Evolutionary conservation across 2,888 invertebrate genomes (phyloP).

Genomic region (Hirtodrosophila confusa): DNA sequence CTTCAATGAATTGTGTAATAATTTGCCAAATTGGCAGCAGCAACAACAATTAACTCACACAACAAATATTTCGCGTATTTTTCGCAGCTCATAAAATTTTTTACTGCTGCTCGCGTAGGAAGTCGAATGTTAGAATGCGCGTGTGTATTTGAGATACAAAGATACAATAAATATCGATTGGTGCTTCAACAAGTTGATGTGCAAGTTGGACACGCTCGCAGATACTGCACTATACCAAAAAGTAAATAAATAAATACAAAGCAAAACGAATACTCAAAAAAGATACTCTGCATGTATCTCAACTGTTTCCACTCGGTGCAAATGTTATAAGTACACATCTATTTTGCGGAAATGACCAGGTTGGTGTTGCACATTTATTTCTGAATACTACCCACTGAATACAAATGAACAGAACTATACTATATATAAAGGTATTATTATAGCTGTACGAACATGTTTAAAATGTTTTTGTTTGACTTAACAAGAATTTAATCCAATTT

Average conservation of each 20-base stretch:
- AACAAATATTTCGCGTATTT: constrained; percentile 58
- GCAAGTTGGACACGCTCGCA: constrained; percentile 54
- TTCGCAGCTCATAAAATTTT: constrained; percentile 59
- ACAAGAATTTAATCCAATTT: too few species aligned
- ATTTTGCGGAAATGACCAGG: constrained; percentile 72
- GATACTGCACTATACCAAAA: constrained; percentile 58
- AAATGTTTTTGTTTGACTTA: too few species aligned
- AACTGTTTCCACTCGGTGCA: constrained; percentile 26
- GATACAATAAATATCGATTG: constrained; percentile 58
- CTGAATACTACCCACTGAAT: neutral
- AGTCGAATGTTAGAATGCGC: constrained; percentile 53
- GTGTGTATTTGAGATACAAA: constrained; percentile 60
- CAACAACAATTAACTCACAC: constrained; percentile 27
- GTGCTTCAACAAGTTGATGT: constrained; percentile 55
- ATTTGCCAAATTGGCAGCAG: constrained; percentile 59
- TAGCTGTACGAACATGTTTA: too few species aligned
- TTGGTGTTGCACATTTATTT: constrained; percentile 37
- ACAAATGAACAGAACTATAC: neutral
- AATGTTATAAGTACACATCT: constrained; percentile 42
- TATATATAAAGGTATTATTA: too few species aligned
- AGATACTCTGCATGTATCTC: constrained; percentile 27
- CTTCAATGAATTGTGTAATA: constrained; percentile 71
- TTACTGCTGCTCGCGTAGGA: constrained; percentile 59
- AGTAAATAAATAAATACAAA: constrained; percentile 9
- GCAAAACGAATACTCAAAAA: constrained; percentile 10